Percentiles rank a stretch among this genome's conserved stretches.
Evolutionary conservation across 2,797 vertebrate species (phyloP).

Genomic region (Labeo calbasu): DNA sequence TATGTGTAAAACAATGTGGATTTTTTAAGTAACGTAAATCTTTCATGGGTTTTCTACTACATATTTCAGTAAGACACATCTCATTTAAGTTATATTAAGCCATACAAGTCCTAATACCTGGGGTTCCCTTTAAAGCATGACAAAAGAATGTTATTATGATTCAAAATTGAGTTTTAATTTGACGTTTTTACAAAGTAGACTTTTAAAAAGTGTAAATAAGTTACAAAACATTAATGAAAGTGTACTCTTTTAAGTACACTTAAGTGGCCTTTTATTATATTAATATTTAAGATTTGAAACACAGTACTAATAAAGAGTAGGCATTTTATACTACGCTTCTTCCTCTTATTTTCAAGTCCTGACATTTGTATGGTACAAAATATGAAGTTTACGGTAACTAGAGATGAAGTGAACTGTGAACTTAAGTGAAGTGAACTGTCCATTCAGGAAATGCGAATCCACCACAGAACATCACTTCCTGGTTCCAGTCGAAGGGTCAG

Average conservation of each 20-base stretch:
- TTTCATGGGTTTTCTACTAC: too few species aligned
- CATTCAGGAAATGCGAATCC: conserved; percentile 87
- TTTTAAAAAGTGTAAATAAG: not conserved
- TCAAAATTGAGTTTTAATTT: not conserved
- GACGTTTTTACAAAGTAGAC: not conserved
- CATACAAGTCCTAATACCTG: too few species aligned
- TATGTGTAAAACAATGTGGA: too few species aligned
- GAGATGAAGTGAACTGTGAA: conserved; percentile 6
- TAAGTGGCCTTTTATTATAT: not conserved
- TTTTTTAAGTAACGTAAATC: too few species aligned
- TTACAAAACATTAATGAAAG: not conserved
- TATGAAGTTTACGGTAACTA: not conserved
- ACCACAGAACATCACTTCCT: conserved; percentile 90
- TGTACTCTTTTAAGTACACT: not conserved
- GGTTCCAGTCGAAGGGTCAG: conserved; percentile 97
- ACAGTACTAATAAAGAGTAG: not conserved
- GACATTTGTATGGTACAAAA: not conserved
- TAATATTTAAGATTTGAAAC: not conserved
- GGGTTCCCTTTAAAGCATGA: not conserved
- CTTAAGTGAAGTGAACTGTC: conserved; percentile 56
- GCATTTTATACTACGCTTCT: not conserved
- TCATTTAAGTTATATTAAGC: too few species aligned
- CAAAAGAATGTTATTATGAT: not conserved
- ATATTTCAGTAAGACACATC: too few species aligned
- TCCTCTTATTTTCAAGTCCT: not conserved